phyloP scores from a whole-genome alignment of 2,888 invertebrate species.

The Fissipunctia ypsillon region DNA sequence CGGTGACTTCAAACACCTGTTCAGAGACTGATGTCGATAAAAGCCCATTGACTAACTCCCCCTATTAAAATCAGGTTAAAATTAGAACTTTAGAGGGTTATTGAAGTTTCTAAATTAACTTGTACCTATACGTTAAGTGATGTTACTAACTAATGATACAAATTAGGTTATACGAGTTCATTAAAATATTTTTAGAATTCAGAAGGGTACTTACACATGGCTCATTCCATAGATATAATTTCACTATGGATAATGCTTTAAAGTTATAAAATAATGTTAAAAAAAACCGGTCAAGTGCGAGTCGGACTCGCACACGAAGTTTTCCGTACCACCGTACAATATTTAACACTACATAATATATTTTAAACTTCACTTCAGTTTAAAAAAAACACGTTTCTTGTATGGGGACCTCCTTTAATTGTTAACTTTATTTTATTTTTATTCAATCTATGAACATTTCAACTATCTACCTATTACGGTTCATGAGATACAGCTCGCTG shows the following conservation, averaged over 20 bases:
- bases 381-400: too few species aligned
- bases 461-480: too few species aligned
- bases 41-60: conserved; percentile 19
- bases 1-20: conserved; percentile 41
- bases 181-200: conserved; percentile 26
- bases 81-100: conserved; percentile 31
- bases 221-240: not conserved
- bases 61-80: conserved; percentile 22
- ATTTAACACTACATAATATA: too few species aligned
- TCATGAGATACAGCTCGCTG: too few species aligned
- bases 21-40: conserved; percentile 21
- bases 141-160: conserved; percentile 35
- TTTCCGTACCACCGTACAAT: too few species aligned
- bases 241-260: not conserved
- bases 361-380: too few species aligned
- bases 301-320: too few species aligned
- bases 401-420: too few species aligned
- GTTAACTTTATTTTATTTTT: too few species aligned
- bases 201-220: not conserved
- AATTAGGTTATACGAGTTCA: conserved; percentile 14
- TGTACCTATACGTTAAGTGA: conserved; percentile 46
- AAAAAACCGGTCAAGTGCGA: too few species aligned
- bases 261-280: not conserved
- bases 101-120: conserved; percentile 47
- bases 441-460: too few species aligned